phyloP scores from a whole-genome alignment of 2,888 invertebrate species.

The Polyommatus iphigenia region DNA sequence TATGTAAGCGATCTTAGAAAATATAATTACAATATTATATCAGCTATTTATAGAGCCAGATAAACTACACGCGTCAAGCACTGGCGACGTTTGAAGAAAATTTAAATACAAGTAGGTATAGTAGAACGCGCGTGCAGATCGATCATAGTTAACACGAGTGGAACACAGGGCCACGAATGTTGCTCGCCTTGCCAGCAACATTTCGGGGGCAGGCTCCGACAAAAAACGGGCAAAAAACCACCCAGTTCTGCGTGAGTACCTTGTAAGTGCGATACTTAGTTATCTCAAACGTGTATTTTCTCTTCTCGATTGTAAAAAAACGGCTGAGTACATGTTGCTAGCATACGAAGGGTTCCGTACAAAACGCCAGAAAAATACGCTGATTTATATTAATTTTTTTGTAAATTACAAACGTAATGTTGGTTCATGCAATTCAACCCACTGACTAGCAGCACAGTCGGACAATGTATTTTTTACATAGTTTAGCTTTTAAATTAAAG shows the following conservation, averaged over 20 bases:
- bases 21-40: constrained; percentile 6
- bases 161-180: constrained; percentile 53
- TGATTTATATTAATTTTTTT: neutral
- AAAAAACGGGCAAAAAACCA: constrained; percentile 23
- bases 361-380: neutral
- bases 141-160: neutral
- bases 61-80: constrained; percentile 2
- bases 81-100: neutral
- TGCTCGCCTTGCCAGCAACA: constrained; percentile 64
- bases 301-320: neutral
- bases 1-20: neutral
- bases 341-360: neutral
- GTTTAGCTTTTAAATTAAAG: neutral
- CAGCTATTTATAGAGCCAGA: constrained; percentile 6
- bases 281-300: neutral
- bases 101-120: neutral
- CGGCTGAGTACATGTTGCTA: neutral
- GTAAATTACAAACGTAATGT: neutral
- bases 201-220: constrained; percentile 60
- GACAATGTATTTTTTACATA: neutral
- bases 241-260: neutral
- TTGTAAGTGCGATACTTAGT: constrained; percentile 2
- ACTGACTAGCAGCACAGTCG: neutral
- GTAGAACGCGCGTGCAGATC: neutral
- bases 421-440: neutral